A percentile compares a stretch with the other conserved stretches of the same genome.
These are phyloP conservation scores for Petromus typicus DNA, from an alignment of 2,113 vertebrate species.

Conservation along the genomic window DNA sequence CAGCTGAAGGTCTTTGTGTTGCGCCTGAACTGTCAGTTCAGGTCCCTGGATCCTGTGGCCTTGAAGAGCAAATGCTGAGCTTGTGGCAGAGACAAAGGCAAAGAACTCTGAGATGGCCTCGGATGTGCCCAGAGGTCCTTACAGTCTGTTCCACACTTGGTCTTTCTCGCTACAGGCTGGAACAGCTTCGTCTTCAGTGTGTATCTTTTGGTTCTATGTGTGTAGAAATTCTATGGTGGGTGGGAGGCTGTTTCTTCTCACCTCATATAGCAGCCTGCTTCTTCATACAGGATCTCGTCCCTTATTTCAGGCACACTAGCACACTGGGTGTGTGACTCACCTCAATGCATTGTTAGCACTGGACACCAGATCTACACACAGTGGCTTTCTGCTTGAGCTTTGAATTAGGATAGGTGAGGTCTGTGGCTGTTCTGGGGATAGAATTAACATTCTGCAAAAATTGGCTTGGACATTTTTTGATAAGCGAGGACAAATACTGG, in stretches of 20 bases:
- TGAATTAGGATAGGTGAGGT: fast-evolving
- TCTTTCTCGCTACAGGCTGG: neutral
- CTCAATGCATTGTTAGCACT: fast-evolving
- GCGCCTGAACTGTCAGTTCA: neutral
- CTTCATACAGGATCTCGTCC: fast-evolving
- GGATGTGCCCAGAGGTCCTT: neutral
- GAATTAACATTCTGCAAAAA: fast-evolving
- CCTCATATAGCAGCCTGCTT: neutral
- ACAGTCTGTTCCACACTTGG: fast-evolving
- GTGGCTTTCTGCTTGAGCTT: fast-evolving
- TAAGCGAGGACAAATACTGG: fast-evolving
- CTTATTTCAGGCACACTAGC: fast-evolving
- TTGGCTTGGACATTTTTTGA: neutral
- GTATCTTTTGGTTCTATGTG: fast-evolving
- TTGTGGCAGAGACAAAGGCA: neutral
- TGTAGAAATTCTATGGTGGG: fast-evolving
- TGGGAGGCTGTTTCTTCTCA: too few species aligned
- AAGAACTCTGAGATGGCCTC: neutral
- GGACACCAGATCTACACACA: fast-evolving
- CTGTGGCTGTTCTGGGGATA: too few species aligned
- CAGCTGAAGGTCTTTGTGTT: neutral
- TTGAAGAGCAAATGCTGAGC: neutral
- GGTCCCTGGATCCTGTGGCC: neutral
- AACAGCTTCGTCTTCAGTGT: neutral
- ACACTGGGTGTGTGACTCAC: fast-evolving